A percentile compares a stretch with the other conserved stretches of the same genome.
Conservation (phyloP, 2,888 invertebrate genomes). For the Agrochola circellaris region DNA sequence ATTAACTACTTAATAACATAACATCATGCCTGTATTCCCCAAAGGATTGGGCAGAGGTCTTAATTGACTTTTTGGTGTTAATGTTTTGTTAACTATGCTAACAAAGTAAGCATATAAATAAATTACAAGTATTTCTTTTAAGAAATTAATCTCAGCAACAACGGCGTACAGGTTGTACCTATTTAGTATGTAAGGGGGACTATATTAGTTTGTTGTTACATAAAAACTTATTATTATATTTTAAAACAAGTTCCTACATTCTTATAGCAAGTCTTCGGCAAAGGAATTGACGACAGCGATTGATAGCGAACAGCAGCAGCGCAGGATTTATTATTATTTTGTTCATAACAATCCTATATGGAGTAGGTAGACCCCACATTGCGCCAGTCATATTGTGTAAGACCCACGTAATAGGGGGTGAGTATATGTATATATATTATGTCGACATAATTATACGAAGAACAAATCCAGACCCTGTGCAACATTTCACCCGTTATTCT, state of each 20-base stretch:
- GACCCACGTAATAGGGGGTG: background rate
- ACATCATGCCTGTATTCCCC: too few relatives aligned
- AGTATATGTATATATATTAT: background rate
- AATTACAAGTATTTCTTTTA: constrained; percentile 28
- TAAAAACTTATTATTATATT: constrained; percentile 10
- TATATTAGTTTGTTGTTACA: constrained; percentile 12
- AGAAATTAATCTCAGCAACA: constrained; percentile 15
- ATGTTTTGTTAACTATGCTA: constrained; percentile 40
- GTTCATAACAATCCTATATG: background rate
- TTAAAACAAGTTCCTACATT: background rate
- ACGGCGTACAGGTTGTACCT: constrained; percentile 7
- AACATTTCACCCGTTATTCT: background rate
- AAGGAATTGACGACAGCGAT: background rate
- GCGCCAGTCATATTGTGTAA: background rate
- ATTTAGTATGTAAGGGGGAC: constrained; percentile 14
- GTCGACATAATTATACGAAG: background rate
- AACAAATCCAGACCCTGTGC: background rate
- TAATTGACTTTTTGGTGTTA: constrained; percentile 66
- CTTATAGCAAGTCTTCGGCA: constrained; percentile 20
- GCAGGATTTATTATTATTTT: background rate
- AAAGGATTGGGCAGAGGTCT: too few relatives aligned
- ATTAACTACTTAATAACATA: background rate
- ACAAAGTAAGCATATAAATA: constrained; percentile 39
- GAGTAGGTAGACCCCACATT: background rate
- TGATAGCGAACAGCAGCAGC: background rate